Evolutionary conservation across 1,140 invertebrate genomes (phyloP), one percentile per base, ranked within the genome.

Genomic region (Aphis craccivora): DNA sequence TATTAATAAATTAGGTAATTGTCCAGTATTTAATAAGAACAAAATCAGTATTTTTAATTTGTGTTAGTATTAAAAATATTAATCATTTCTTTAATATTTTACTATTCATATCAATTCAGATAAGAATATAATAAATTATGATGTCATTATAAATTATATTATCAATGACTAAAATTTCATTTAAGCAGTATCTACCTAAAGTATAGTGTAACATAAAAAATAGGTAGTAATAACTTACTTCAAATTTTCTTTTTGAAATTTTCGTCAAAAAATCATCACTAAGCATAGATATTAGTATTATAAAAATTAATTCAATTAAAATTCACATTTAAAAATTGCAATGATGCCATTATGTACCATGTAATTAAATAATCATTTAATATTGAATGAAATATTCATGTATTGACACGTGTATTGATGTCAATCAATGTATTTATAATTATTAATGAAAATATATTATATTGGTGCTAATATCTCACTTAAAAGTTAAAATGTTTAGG

Each of bases 221-320:
- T 43, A 84, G n/a, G 45, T 43, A 84, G n/a, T n/a, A 86, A 45
- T 45, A 86, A 40, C 40, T 86, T 86, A 86, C 84, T 86, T 86
- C 1, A 86, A 45, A 45, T 86, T 45, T 30, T 86, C 43, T 45
- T 86, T 45, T 86, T 86, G 22, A 3, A 14, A 11, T 8, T 84
- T 23, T 6, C 1, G 45, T 45, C 30, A 25, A 86, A 86, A 86
- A n/a, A 76, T n/a, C n/a, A 45, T 86, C 37, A 86, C 84, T 45
- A 6, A 45, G 30, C 25, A 30, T 40, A 2, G 14, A 45, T 25
- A 45, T 30, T 25, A 45, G 43, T 86, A 45, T 6, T 76, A n/a
- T 76, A 76, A n/a, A 67, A 76, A 76, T n/a, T n/a, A 1, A n/a
- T 76, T 76, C 1, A n/a, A 76, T 76, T 76, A 1, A n/a, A 76